Conservation (phyloP, 2,113 vertebrate genomes). For the Monarcha castaneiventris region DNA sequence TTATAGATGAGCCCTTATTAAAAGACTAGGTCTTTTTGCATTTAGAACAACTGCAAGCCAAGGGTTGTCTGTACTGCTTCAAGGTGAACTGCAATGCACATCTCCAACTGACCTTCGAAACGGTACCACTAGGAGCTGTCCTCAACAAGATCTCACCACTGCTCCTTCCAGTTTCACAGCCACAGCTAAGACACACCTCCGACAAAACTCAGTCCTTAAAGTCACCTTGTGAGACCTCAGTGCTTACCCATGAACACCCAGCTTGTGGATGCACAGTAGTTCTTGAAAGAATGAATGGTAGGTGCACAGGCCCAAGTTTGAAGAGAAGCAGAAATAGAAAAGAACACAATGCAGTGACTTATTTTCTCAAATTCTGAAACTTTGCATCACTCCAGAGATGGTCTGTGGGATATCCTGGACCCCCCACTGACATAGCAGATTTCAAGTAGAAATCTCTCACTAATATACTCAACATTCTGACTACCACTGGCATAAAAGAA, state of each 20-base stretch:
- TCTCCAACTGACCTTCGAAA: not conserved
- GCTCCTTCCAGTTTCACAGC: not conserved
- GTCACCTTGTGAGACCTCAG: not conserved
- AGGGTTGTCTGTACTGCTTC: not conserved
- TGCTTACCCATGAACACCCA: not conserved
- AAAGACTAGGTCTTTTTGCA: not conserved
- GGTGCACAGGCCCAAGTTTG: not conserved
- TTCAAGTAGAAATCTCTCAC: not conserved
- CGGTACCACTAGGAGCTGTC: not conserved
- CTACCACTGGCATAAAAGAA: not conserved
- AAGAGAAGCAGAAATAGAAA: not conserved
- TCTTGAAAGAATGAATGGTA: not conserved
- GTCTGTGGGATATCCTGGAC: not conserved
- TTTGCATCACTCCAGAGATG: not conserved
- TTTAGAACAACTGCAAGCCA: not conserved
- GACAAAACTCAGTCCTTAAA: not conserved
- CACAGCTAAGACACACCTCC: not conserved
- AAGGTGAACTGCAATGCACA: not conserved
- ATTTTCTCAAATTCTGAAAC: not conserved
- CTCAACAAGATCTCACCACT: not conserved
- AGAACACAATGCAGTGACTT: not conserved
- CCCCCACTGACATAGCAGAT: not conserved
- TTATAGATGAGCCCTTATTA: not conserved
- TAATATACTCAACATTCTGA: not conserved
- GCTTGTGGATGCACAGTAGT: not conserved